Percentiles rank a stretch among this genome's conserved stretches.
Evolutionary conservation across 2,888 invertebrate species (phyloP).

Genomic region (Lochmaea capreae): DNA sequence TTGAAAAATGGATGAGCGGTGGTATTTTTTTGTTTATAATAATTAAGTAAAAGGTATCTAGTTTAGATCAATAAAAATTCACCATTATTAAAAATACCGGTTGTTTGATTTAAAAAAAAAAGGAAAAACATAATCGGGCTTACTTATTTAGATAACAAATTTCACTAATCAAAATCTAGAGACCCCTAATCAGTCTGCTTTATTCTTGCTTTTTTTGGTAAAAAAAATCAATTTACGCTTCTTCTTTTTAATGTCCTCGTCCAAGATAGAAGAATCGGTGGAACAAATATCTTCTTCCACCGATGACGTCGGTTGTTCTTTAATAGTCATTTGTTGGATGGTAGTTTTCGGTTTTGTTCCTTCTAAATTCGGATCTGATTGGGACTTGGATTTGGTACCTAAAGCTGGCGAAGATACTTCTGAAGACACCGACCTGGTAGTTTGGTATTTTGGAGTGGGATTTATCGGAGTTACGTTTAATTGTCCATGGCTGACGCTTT

Average conservation of each 20-base stretch:
- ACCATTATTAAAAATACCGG: not conserved
- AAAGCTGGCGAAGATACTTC: slow-evolving; percentile 64
- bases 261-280: slow-evolving; percentile 77
- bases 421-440: slow-evolving; percentile 68
- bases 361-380: slow-evolving; percentile 68
- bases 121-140: not conserved
- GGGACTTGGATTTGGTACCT: slow-evolving; percentile 64
- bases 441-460: slow-evolving; percentile 47
- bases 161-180: not conserved
- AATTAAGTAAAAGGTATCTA: too few relatives aligned
- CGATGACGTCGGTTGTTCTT: slow-evolving; percentile 60
- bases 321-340: slow-evolving; percentile 54
- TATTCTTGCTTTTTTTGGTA: slow-evolving; percentile 64
- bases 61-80: not conserved
- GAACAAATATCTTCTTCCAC: slow-evolving; percentile 76
- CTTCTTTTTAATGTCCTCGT: slow-evolving; percentile 72
- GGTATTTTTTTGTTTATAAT: too few relatives aligned
- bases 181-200: slow-evolving; percentile 37
- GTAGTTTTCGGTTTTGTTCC: slow-evolving; percentile 38
- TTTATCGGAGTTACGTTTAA: slow-evolving; percentile 48
- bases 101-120: slow-evolving; percentile 5
- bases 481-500: slow-evolving; percentile 61
- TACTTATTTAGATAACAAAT: slow-evolving; percentile 7
- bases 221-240: slow-evolving; percentile 76
- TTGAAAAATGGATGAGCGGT: too few relatives aligned